These are phyloP conservation scores for Sciaenops ocellatus DNA, from an alignment of 2,797 vertebrate genomes.

Conservation along the genomic window DNA sequence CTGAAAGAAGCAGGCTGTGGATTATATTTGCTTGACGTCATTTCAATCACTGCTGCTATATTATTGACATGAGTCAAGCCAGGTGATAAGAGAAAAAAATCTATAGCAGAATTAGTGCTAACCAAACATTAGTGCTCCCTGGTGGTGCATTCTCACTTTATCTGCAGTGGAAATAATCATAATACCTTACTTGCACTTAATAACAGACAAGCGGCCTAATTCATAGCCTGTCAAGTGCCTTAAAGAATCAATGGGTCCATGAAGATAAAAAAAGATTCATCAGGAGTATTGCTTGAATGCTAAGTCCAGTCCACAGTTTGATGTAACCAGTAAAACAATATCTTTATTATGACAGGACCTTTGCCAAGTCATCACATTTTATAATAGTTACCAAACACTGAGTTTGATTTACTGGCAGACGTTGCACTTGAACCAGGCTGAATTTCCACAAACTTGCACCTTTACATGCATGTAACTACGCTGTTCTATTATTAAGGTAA, in stretches of 20 bases:
- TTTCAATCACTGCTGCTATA: background rate
- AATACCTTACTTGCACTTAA: constrained; percentile 4
- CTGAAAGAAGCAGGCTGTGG: background rate
- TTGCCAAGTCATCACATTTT: constrained; percentile 20
- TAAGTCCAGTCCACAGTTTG: constrained; percentile 3
- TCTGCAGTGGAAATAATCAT: background rate
- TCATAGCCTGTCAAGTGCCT: background rate
- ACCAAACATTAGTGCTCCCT: background rate
- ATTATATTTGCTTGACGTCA: constrained; percentile 13
- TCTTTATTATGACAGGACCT: constrained; percentile 5
- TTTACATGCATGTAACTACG: constrained; percentile 3
- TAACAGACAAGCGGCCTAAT: constrained; percentile 2
- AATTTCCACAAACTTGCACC: constrained; percentile 11
- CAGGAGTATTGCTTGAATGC: background rate
- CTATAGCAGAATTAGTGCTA: background rate
- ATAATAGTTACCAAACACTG: background rate
- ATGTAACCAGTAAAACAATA: constrained; percentile 18
- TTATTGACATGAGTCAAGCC: background rate
- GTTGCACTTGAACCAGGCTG: background rate
- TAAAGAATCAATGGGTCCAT: background rate
- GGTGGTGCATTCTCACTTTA: background rate
- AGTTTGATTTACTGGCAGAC: constrained; percentile 6
- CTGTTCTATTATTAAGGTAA: constrained; percentile 22
- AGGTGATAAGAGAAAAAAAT: constrained; percentile 3
- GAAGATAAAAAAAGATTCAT: constrained; percentile 23